phyloP scores from a whole-genome alignment of 2,888 invertebrate genomes.

The Diarsia mendica region DNA sequence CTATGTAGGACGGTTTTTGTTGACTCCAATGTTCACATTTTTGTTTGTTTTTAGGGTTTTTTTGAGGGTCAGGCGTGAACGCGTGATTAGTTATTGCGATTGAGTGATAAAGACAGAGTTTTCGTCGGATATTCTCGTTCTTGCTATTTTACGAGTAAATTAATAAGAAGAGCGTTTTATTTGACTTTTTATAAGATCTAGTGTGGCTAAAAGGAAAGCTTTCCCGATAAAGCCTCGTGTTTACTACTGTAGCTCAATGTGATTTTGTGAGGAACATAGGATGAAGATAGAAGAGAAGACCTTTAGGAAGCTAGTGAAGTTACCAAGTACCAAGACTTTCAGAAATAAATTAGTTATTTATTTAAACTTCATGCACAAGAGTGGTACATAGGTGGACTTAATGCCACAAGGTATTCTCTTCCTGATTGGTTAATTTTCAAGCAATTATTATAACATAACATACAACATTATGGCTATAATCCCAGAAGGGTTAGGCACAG shows the following conservation, averaged over 20 bases:
- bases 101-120: neutral
- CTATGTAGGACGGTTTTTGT: slow-evolving; percentile 34
- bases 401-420: too few species aligned
- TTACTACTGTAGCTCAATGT: neutral
- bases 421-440: neutral
- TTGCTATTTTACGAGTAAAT: neutral
- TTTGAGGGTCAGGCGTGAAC: neutral
- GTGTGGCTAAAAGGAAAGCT: neutral
- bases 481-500: neutral
- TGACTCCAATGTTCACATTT: slow-evolving; percentile 8
- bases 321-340: neutral
- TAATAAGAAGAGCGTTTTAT: neutral
- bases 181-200: neutral
- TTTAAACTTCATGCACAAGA: too few species aligned
- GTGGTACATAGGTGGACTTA: too few species aligned
- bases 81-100: neutral
- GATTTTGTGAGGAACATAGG: neutral
- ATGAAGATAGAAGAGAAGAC: neutral
- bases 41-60: slow-evolving; percentile 6
- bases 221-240: neutral
- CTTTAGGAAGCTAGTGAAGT: neutral
- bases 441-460: neutral
- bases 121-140: neutral
- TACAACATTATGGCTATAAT: neutral
- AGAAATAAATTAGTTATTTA: too few species aligned